Conservation (phyloP, 2,797 vertebrate genomes). For the Acrossocheilus wenchowensis region DNA sequence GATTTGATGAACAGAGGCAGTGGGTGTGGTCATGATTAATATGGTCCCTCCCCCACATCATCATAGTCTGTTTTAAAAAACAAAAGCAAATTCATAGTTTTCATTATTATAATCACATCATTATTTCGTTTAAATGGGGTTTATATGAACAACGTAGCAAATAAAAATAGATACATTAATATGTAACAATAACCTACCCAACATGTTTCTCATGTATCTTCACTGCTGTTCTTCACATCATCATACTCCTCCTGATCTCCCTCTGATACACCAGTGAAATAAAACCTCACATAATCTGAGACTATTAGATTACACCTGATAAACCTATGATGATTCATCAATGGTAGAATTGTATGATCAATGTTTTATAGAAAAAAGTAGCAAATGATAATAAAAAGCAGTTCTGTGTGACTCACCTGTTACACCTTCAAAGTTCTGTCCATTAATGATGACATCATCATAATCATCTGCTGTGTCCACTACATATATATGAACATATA, state of each 20-base stretch:
- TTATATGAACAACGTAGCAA: too few relatives aligned
- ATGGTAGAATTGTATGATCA: background rate
- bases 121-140: background rate
- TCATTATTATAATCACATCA: background rate
- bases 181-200: too few relatives aligned
- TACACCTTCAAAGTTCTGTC: too few relatives aligned
- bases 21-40: too few relatives aligned
- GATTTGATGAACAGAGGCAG: too few relatives aligned
- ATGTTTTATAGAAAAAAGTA: background rate
- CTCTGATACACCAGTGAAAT: background rate
- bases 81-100: too few relatives aligned
- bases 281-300: background rate
- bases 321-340: background rate
- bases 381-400: too few relatives aligned
- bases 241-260: conserved; percentile 15
- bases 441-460: too few relatives aligned
- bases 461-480: too few relatives aligned
- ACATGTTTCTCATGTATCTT: too few relatives aligned
- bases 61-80: background rate
- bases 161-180: too few relatives aligned
- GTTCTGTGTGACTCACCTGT: background rate
- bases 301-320: background rate
- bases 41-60: too few relatives aligned
- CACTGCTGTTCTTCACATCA: conserved; percentile 6
- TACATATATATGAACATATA: background rate